Percentiles rank a stretch among this genome's conserved stretches.
Evolutionary conservation across 2,113 vertebrate species (phyloP).

Genomic region (Neodon shergylaensis): DNA sequence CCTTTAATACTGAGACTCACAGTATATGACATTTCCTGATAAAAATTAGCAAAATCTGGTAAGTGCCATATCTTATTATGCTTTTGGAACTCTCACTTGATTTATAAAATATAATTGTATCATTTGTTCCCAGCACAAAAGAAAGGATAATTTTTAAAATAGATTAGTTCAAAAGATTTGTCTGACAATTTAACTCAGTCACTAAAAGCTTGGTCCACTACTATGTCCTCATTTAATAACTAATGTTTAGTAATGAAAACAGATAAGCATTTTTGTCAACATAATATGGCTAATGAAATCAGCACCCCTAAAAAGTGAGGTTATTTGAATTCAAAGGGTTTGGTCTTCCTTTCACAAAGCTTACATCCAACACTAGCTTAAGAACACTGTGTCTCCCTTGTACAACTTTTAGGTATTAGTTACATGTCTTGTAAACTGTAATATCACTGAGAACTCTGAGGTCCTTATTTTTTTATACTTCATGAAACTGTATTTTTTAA

Average conservation of each 20-base stretch:
- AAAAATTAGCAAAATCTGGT: constrained; percentile 11
- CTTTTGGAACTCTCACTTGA: background rate
- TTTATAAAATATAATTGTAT: constrained; percentile 9
- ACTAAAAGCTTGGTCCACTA: background rate
- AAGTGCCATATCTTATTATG: background rate
- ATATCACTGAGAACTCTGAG: background rate
- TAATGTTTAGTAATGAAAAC: constrained; percentile 47
- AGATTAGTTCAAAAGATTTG: background rate
- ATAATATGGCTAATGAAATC: background rate
- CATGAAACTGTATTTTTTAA: fast-evolving
- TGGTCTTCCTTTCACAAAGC: background rate
- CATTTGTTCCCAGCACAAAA: background rate
- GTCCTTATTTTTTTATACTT: background rate
- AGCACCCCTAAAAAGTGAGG: background rate
- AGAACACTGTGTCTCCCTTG: background rate
- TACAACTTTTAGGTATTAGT: background rate
- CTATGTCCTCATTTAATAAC: background rate
- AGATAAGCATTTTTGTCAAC: background rate
- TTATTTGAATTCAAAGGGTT: background rate
- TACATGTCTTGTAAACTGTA: constrained; percentile 23
- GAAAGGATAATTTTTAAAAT: background rate
- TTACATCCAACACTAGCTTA: background rate
- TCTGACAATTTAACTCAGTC: constrained; percentile 10
- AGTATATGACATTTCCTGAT: background rate
- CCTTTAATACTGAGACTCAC: background rate